Conservation (phyloP, 2,113 vertebrate genomes). For the Cairina moschata region DNA sequence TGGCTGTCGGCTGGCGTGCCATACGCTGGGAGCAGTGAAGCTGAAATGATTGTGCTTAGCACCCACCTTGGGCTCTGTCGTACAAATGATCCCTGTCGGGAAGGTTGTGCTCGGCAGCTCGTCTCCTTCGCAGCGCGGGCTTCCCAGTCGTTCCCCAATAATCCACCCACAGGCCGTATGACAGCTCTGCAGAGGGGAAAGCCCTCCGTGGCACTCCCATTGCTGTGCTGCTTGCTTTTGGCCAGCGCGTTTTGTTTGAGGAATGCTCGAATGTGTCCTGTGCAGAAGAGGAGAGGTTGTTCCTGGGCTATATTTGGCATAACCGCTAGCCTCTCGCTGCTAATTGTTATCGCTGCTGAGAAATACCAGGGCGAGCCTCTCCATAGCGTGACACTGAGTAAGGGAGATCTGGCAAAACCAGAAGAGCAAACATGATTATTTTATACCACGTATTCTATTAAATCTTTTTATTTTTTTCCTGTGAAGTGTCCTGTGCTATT, state of each 20-base stretch:
- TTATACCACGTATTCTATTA: background rate
- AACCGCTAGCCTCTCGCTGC: background rate
- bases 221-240: background rate
- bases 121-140: background rate
- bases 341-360: background rate
- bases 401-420: conserved; percentile 5
- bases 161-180: background rate
- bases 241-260: background rate
- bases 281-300: background rate
- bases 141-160: background rate
- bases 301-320: background rate
- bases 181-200: background rate
- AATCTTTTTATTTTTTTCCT: background rate
- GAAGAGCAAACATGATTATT: background rate
- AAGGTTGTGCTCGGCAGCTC: background rate
- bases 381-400: background rate
- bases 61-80: background rate
- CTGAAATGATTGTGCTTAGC: background rate
- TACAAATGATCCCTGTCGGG: background rate
- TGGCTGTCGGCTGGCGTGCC: background rate
- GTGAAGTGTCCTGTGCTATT: conserved; percentile 9
- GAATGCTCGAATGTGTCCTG: background rate
- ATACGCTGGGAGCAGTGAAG: background rate
- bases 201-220: background rate
- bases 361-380: background rate